phyloP scores from a whole-genome alignment of 2,113 vertebrate species.

The Trichomycterus rosablanca region DNA sequence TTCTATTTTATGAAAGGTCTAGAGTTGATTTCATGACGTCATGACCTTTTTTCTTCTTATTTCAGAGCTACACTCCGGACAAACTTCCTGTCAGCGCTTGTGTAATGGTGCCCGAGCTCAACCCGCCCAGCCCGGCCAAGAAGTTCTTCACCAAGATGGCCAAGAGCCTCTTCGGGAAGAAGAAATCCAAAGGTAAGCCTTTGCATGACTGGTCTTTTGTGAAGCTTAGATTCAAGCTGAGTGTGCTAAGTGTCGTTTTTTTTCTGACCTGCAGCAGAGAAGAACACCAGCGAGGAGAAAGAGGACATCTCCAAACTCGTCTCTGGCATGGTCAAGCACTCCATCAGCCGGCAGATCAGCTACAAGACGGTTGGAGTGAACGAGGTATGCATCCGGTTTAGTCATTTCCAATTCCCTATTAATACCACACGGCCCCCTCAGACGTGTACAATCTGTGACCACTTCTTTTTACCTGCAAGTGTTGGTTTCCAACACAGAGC shows the following conservation, averaged over 20 bases:
- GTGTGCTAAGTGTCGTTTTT: too few species aligned
- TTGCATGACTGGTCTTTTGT: background rate
- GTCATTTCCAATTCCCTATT: too few species aligned
- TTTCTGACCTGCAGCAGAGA: conserved; percentile 71
- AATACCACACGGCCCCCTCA: too few species aligned
- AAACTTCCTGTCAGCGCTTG: conserved; percentile 90
- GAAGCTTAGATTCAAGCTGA: too few species aligned
- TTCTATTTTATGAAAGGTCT: too few species aligned
- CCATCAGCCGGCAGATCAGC: conserved; percentile 84
- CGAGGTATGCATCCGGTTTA: conserved; percentile 72
- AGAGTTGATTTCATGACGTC: too few species aligned
- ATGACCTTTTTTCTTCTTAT: background rate
- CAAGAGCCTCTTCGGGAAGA: conserved; percentile 90
- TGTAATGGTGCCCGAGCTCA: conserved; percentile 85
- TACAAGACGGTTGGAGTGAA: conserved; percentile 78
- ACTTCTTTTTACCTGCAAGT: too few species aligned
- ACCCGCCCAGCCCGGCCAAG: conserved; percentile 84
- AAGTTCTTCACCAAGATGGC: conserved; percentile 93
- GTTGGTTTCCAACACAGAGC: too few species aligned
- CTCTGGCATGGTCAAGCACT: conserved; percentile 84
- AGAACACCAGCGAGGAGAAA: conserved; percentile 72
- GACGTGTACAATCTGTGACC: too few species aligned
- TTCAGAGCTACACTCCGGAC: conserved; percentile 88
- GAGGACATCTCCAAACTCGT: conserved; percentile 90
- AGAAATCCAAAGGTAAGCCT: conserved; percentile 79